These are phyloP conservation scores for Phasia obesa DNA, from an alignment of 2,888 invertebrate species.

Conservation along the genomic window DNA sequence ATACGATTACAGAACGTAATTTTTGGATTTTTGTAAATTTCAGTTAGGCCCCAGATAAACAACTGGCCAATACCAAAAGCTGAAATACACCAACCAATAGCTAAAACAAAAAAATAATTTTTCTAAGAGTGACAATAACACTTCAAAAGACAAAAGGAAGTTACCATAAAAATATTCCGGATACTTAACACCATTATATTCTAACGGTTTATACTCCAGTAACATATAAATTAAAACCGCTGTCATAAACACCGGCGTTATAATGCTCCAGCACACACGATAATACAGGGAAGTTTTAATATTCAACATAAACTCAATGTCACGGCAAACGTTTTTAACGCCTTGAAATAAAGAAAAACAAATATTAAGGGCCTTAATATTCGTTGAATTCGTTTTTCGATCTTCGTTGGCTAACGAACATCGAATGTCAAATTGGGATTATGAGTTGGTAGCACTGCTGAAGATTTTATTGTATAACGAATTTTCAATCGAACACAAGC, in stretches of 20 bases:
- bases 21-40: slow-evolving; percentile 74
- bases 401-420: too few species aligned
- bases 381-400: too few species aligned
- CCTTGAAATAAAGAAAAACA: slow-evolving; percentile 82
- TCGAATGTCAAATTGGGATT: too few species aligned
- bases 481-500: too few species aligned
- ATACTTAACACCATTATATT: slow-evolving; percentile 85
- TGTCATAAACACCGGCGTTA: slow-evolving; percentile 88
- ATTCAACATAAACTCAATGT: slow-evolving; percentile 91
- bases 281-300: slow-evolving; percentile 87
- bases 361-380: too few species aligned
- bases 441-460: too few species aligned
- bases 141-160: too few species aligned
- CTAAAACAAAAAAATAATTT: slow-evolving; percentile 70
- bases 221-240: slow-evolving; percentile 88
- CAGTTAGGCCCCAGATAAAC: slow-evolving; percentile 80
- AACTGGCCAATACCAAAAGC: slow-evolving; percentile 83
- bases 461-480: too few species aligned
- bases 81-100: slow-evolving; percentile 83
- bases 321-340: slow-evolving; percentile 86
- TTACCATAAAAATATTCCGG: slow-evolving; percentile 85
- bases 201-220: slow-evolving; percentile 84
- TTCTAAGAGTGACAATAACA: slow-evolving; percentile 26
- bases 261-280: slow-evolving; percentile 90
- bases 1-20: slow-evolving; percentile 74